Base-by-base conservation (phyloP, 2,888 invertebrate genomes). In the Mythimna albipuncta region DNA sequence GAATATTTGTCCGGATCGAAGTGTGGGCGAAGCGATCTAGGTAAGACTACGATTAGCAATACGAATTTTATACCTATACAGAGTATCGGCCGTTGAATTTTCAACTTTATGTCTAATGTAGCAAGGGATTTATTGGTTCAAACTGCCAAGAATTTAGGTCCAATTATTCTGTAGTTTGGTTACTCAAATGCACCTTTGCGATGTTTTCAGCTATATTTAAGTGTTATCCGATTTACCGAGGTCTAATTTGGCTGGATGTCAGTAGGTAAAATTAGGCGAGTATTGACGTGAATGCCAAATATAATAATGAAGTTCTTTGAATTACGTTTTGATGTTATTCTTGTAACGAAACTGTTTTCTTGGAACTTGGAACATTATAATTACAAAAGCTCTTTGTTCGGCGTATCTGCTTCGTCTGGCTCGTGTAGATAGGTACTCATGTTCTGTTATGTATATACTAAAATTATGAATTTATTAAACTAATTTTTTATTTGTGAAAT, bases 221-320 rank as follows among this genome's bases (percentile, higher is more conserved):
- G 61, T 66, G 54, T 81, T 81, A 86, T 80, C 76, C 57, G 70
- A 76, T 82, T 78, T 84, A 80, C 72, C 38, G 32, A 38, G 61
- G 77, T 75, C 83, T 78, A 86, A 86, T 79, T 84, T 77, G n/a
- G 54, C 75, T 84, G 72, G 71, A 77, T 85, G 85, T 86, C 86
- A 84, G 78, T 72, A 76, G 64, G 75, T 76, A 79, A 85, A 78
- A 81, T 81, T 86, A 67, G 69, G 35, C 38, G 59, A 59, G 68
- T 72, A 82, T 75, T 79, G 81, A 79, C 81, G 64, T 81, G 75
- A 81, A 84, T 77, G 72, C 75, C 69, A 82, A 81, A 85, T 85
- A 72, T 82, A 82, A 81, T 77, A 82, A 84, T 81, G 79, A 79
- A 82, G 64, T 79, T 71, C 74, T 81, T 77, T 64, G 64, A 74